Base-by-base conservation (phyloP, 2,797 vertebrate species). In the Ciconia nigra region DNA sequence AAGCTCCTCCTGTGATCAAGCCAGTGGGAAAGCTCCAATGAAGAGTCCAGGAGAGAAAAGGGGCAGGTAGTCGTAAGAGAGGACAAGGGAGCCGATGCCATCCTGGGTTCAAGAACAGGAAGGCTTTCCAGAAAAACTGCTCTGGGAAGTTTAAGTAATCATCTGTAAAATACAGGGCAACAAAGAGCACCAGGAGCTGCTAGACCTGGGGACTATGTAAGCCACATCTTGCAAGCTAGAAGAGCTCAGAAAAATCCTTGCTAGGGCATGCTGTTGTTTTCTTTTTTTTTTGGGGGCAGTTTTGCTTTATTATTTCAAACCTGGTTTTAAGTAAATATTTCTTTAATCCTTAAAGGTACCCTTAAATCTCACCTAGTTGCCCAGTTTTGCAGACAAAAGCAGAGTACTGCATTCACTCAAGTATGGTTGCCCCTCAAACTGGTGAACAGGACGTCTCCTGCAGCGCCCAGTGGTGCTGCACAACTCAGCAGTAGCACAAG, bases 81-180 rank as follows among this genome's bases (percentile, higher is more conserved):
- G 15, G 49, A 81, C 46, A 73, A 74, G 7, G 52, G 8, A 83
- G n/a, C 5, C 0, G 2, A 79, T 42, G 52, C 25, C 26, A 76
- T 28, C 41, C 10, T 0, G 2, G 31, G 20, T 41, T 82, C 0
- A 0, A 67, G 35, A 87, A 62, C 33, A 83, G 52, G 21, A 85
- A 52, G 4, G 7, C 19, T 67, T 83, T 91, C 52, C 42, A 83
- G 31, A 89, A 85, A 69, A 77, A 51, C 9, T 70, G 39, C 11
- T 74, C 65, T 59, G 44, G 22, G 25, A 71, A 77, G 26, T 58
- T 80, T 55, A 77, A 81, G 15, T 37, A 59, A 52, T 28, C 4
- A 59, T 59, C 44, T 77, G 8, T 70, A 87, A 91, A 89, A 83
- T 8, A 83, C 0, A 78, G 26, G 65, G 51, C 49, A 93, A 47